Evolutionary conservation across 2,797 vertebrate species (phyloP).

Genomic region (Gymnothorax javanicus): DNA sequence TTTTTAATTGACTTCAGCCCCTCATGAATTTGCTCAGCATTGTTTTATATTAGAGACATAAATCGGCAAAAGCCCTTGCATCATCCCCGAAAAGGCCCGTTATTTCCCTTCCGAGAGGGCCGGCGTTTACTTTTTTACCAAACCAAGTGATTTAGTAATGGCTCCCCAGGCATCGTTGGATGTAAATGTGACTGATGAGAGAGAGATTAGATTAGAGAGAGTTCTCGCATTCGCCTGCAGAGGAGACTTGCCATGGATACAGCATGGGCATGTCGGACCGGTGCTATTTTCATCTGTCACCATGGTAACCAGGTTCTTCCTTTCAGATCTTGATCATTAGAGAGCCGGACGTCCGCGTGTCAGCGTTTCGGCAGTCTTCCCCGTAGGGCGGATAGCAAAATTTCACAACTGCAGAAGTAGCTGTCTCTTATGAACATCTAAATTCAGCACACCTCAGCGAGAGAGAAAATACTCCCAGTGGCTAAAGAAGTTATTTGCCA

Average conservation of each 20-base stretch:
- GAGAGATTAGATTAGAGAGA: not conserved
- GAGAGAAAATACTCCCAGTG: not conserved
- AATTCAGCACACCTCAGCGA: not conserved
- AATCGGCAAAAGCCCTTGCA: not conserved
- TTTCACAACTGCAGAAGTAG: not conserved
- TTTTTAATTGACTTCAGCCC: not conserved
- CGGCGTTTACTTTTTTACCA: not conserved
- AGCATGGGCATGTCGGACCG: not conserved
- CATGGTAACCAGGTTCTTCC: not conserved
- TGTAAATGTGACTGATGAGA: not conserved
- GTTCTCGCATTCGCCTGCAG: not conserved
- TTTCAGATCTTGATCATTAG: not conserved
- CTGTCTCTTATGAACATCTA: not conserved
- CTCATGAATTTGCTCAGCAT: not conserved
- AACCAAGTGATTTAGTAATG: not conserved
- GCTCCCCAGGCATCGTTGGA: not conserved
- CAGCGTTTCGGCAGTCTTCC: not conserved
- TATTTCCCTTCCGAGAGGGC: not conserved
- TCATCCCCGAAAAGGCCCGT: not conserved
- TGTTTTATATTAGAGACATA: slow-evolving; percentile 14
- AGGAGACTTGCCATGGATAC: not conserved
- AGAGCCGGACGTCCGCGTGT: not conserved
- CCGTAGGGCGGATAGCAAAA: not conserved
- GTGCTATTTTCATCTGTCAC: not conserved
- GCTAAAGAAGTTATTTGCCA: not conserved